Evolutionary conservation across 1,140 invertebrate genomes (phyloP).

Genomic region (Dendrolimus punctatus): DNA sequence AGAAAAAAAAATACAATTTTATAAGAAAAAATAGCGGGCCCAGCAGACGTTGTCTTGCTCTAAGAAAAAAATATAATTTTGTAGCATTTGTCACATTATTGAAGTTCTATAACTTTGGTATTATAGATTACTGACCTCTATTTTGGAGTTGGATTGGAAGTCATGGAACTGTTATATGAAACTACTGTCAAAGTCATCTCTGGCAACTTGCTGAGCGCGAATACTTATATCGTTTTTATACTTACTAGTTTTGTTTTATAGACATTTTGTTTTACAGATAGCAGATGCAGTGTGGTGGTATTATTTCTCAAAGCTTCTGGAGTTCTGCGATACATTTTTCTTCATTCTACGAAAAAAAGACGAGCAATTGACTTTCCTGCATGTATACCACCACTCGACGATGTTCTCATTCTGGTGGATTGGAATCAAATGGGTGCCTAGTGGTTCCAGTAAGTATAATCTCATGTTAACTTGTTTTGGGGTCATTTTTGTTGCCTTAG

Average conservation of each 20-base stretch:
- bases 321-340: conserved; percentile 95
- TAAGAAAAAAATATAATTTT: too few species aligned
- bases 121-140: too few species aligned
- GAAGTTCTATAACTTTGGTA: too few species aligned
- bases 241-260: neutral
- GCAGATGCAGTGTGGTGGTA: conserved; percentile 97
- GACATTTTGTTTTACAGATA: conserved; percentile 76
- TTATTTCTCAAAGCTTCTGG: conserved; percentile 94
- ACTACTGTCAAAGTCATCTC: too few species aligned
- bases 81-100: too few species aligned
- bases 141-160: too few species aligned
- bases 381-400: conserved; percentile 93
- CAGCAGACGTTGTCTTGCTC: too few species aligned
- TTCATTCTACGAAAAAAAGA: conserved; percentile 92
- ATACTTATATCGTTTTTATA: neutral
- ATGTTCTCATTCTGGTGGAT: conserved; percentile 97
- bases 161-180: too few species aligned
- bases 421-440: conserved; percentile 96
- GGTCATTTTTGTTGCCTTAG: too few species aligned
- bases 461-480: neutral
- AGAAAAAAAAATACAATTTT: too few species aligned
- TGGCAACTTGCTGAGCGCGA: too few species aligned
- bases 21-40: too few species aligned
- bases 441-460: conserved; percentile 87
- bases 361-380: conserved; percentile 90